These are phyloP conservation scores for Lucilia cuprina DNA, from an alignment of 1,140 invertebrate species.

Conservation along the genomic window DNA sequence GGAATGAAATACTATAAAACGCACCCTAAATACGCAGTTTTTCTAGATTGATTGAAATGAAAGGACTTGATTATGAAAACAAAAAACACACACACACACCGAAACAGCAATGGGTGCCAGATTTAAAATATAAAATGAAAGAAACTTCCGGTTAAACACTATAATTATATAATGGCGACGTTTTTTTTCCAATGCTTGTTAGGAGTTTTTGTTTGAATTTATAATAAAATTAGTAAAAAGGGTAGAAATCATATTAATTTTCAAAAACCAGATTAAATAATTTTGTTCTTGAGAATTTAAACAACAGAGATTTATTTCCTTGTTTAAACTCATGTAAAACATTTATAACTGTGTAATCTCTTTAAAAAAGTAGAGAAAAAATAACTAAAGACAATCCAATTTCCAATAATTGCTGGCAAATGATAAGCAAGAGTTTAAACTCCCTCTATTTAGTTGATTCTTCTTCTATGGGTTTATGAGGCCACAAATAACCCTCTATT, in stretches of 20 bases:
- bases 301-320: neutral
- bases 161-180: conserved; percentile 31
- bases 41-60: neutral
- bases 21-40: conserved; percentile 20
- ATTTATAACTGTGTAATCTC: neutral
- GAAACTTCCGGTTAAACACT: conserved; percentile 19
- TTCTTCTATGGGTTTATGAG: neutral
- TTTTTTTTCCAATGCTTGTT: neutral
- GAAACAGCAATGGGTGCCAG: conserved; percentile 9
- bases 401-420: neutral
- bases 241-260: neutral
- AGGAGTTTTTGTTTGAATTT: neutral
- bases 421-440: neutral
- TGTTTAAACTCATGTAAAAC: neutral
- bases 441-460: neutral
- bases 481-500: neutral
- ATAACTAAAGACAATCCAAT: neutral
- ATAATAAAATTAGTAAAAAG: conserved; percentile 4
- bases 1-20: neutral
- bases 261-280: neutral
- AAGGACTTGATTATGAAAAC: neutral
- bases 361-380: neutral
- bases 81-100: too few relatives aligned
- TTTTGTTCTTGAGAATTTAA: neutral
- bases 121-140: conserved; percentile 19